Base-by-base conservation (phyloP, 2,888 invertebrate genomes). In the Ypsolopha sequella region DNA sequence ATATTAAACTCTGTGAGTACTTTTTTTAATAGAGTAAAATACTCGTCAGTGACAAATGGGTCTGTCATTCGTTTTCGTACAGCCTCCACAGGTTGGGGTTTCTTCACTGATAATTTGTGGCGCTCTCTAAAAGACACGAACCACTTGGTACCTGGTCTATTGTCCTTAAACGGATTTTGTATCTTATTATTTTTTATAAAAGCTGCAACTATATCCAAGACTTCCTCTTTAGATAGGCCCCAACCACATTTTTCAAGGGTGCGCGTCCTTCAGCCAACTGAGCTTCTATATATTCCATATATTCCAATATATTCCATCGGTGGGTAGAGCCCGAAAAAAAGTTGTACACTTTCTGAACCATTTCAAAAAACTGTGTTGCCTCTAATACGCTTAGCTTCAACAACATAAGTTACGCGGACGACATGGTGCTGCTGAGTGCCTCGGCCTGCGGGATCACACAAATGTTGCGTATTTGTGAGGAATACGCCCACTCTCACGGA, bases 131-230 rank as follows among this genome's bases (percentile, higher is more conserved):
- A 60, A 41, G 45, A 35, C 7, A 56, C 52, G 43, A 59, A 61
- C 60, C 58, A 63, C 24, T 60, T 58, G 11, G 36, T 7, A 1
- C 62, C 60, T 9, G 57, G 58, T 47, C 14, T 55, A 9, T 45
- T 53, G 50, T 61, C 24, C 43, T 51, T 55, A 48, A 60, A 59
- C 1, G 56, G 54, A 1, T 54, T 56, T n/a, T 44, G 34, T 10
- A 57, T 35, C 7, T 53, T 47, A 44, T 58, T 58, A 45, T 38
- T 41, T 35, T 47, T 54, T 35, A 63, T 41, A 53, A 52, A 61
- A 33, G 55, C 52, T 13, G 45, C 36, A 13, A 44, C 51, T 7
- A 58, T 35, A n/a, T 57, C 54, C 6, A 58, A n/a, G 11, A 59
- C 52, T 50, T 59, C 58, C 35, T 48, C 45, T 50, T 51, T 53